Evolutionary conservation across 2,888 invertebrate genomes (phyloP).

Genomic region (Chirona hameri): DNA sequence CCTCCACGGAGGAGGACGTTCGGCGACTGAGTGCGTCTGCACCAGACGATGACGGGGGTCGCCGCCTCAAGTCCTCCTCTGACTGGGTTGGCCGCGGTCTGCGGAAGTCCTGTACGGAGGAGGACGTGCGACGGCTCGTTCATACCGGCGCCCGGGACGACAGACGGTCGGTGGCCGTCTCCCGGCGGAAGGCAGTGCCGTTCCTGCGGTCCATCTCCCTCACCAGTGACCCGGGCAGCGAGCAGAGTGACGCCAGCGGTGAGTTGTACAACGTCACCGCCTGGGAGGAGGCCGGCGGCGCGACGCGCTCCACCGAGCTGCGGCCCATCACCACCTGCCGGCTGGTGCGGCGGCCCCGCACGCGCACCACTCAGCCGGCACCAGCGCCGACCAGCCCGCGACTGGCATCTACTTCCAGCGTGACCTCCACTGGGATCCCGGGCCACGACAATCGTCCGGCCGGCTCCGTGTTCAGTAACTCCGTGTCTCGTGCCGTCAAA

Average conservation of each 20-base stretch:
- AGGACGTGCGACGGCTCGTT: not conserved
- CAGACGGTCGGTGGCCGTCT: not conserved
- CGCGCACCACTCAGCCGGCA: not conserved
- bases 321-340: not conserved
- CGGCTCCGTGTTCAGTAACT: not conserved
- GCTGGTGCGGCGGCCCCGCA: not conserved
- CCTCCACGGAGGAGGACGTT: not conserved
- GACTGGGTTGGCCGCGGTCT: not conserved
- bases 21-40: not conserved
- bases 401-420: not conserved
- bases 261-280: not conserved
- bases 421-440: not conserved
- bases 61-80: not conserved
- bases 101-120: not conserved
- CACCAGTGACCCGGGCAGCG: not conserved
- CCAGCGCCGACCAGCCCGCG: not conserved
- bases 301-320: not conserved
- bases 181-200: not conserved
- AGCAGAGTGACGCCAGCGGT: not conserved
- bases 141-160: not conserved
- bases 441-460: not conserved
- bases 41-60: not conserved
- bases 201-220: not conserved
- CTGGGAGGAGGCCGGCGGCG: not conserved
- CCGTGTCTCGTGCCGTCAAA: not conserved